Base-by-base conservation (phyloP, 2,797 vertebrate species). In the Pangasius djambal region DNA sequence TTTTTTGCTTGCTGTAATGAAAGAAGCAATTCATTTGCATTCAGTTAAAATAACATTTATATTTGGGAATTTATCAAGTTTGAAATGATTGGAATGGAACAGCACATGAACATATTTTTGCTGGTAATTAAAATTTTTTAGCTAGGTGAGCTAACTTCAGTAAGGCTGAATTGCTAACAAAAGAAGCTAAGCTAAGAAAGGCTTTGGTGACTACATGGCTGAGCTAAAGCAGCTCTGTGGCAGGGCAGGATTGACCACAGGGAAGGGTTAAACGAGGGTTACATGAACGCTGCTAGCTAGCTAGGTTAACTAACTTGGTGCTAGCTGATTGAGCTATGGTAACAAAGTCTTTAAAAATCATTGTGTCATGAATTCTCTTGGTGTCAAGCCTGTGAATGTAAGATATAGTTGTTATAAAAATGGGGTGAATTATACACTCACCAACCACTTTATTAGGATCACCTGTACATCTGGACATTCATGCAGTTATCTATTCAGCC, bases 1-100 rank as follows among this genome's bases (percentile, higher is more conserved):
- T 96, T 98, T 95, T 98, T 98, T 94, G 99, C 96, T 97, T 99
- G 98, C 98, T 99, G 94, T 88, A 96, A 95, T 92, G 87, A 94
- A 94, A 93, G 88, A 93, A 91, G 83, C 93, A 88, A 94, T 15
- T 34, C 5, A 81, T 59, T 59, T 82, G 18, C 31, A 31, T 79
- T 34, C 0, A 37, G 1, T 50, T n/a, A 15, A 48, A 44, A 48
- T 15, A 75, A 22, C 15, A 72, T 40, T 40, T 72, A 6, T 40
- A 40, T 22, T 22, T 3, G 15, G 18, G 69, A 40, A 37, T 72
- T 72, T 72, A 9, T 40, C 18, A 40, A 18, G 3, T 69, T 70
- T 40, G 0, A 69, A 48, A 40, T 48, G 8, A 48, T 10, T 40
- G 69, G 18, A 72, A 40, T 44, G 48, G 48, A 77, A 50, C 74